These are phyloP conservation scores for Lasiommata megera DNA, from an alignment of 2,888 invertebrate genomes.

Conservation along the genomic window DNA sequence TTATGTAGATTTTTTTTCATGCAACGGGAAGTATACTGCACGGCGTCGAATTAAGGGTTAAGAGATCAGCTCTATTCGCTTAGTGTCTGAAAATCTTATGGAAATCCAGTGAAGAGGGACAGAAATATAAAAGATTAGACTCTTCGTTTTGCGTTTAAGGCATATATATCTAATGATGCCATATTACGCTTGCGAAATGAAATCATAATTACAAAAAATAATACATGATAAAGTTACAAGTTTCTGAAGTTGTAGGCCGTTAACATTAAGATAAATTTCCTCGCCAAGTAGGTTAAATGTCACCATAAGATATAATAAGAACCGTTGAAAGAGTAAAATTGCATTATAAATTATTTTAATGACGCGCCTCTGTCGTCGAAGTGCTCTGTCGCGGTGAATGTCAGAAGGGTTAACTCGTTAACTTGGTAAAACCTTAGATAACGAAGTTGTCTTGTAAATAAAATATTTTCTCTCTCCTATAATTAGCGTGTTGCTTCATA, in stretches of 20 bases:
- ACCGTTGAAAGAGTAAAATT: constrained; percentile 16
- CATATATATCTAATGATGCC: too few species aligned
- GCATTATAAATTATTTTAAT: constrained; percentile 24
- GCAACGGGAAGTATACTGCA: too few species aligned
- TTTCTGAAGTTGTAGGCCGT: background rate
- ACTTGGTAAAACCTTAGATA: constrained; percentile 22
- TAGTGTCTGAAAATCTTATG: too few species aligned
- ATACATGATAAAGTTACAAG: background rate
- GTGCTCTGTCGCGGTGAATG: constrained; percentile 26
- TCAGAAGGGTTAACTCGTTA: constrained; percentile 20
- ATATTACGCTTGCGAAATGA: too few species aligned
- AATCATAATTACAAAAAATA: background rate
- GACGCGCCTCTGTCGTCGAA: constrained; percentile 17
- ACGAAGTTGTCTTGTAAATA: background rate
- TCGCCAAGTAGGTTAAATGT: constrained; percentile 19
- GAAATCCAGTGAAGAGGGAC: too few species aligned
- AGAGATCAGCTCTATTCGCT: too few species aligned
- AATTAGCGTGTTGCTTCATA: background rate
- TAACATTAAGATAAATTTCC: constrained; percentile 15
- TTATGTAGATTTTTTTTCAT: too few species aligned
- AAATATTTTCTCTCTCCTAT: background rate
- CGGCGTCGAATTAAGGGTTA: too few species aligned
- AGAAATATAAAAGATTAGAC: too few species aligned
- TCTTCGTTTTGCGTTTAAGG: too few species aligned
- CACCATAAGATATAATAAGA: constrained; percentile 17